These are phyloP conservation scores for Monopis laevigella DNA, from an alignment of 2,888 invertebrate genomes.

Conservation along the genomic window DNA sequence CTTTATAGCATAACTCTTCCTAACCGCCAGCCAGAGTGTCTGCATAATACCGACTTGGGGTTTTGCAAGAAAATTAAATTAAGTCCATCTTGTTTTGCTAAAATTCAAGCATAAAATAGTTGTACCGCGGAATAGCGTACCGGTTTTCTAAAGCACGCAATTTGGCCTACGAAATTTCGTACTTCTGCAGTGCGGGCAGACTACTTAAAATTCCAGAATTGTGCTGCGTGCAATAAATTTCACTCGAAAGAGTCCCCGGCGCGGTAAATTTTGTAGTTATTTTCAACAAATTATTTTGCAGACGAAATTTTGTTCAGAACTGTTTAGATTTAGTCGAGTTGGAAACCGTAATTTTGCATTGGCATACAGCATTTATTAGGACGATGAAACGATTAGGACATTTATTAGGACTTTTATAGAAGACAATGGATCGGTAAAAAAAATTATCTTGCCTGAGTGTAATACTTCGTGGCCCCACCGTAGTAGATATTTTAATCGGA, in stretches of 20 bases:
- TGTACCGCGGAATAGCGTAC: background rate
- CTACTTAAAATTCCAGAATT: constrained; percentile 54
- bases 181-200: constrained; percentile 36
- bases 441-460: too few species aligned
- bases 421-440: too few species aligned
- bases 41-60: too few species aligned
- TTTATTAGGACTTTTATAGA: too few species aligned
- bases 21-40: too few species aligned
- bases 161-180: constrained; percentile 17
- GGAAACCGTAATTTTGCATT: too few species aligned
- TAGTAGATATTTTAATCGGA: too few species aligned
- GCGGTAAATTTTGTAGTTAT: constrained; percentile 48
- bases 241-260: constrained; percentile 33
- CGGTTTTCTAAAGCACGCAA: constrained; percentile 5
- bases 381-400: too few species aligned
- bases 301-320: constrained; percentile 4
- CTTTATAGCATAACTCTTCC: too few species aligned
- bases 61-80: constrained; percentile 10
- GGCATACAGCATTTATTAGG: too few species aligned
- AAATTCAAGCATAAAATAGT: constrained; percentile 2
- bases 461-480: too few species aligned
- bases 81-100: constrained; percentile 5
- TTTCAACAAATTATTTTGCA: constrained; percentile 50
- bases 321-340: constrained; percentile 9
- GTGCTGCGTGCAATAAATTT: constrained; percentile 53